phyloP scores from a whole-genome alignment of 1,140 invertebrate genomes.

The Papilio glaucus region DNA sequence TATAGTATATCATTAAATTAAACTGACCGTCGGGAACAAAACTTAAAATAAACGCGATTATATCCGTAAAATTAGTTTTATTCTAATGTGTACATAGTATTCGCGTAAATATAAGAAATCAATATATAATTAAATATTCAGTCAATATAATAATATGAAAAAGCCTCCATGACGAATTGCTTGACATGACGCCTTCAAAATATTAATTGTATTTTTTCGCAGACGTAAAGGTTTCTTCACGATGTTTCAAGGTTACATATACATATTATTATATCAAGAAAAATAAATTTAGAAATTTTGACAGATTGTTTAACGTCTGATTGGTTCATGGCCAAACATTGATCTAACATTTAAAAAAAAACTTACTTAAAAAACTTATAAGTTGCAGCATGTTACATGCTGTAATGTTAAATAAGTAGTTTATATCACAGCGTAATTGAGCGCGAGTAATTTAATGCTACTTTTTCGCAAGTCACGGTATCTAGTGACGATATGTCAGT shows the following conservation, averaged over 20 bases:
- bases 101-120: too few relatives aligned
- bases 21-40: too few relatives aligned
- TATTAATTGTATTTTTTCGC: not conserved
- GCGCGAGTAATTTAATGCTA: constrained; percentile 6
- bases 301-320: constrained; percentile 8
- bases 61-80: too few relatives aligned
- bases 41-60: too few relatives aligned
- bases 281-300: constrained; percentile 7
- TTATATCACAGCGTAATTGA: constrained; percentile 4
- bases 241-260: constrained; percentile 4
- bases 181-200: not conserved
- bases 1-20: not conserved
- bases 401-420: not conserved
- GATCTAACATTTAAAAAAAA: constrained; percentile 1
- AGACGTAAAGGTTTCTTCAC: not conserved
- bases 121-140: too few relatives aligned
- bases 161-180: not conserved
- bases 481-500: constrained; percentile 15
- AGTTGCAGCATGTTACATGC: not conserved
- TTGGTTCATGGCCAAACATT: constrained; percentile 11
- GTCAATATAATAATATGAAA: too few relatives aligned
- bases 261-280: not conserved
- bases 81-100: too few relatives aligned
- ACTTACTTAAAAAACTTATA: constrained; percentile 6
- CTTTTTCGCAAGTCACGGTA: constrained; percentile 23